Base-by-base conservation (phyloP, 2,888 invertebrate species). In the Lepidochrysops patricia region DNA sequence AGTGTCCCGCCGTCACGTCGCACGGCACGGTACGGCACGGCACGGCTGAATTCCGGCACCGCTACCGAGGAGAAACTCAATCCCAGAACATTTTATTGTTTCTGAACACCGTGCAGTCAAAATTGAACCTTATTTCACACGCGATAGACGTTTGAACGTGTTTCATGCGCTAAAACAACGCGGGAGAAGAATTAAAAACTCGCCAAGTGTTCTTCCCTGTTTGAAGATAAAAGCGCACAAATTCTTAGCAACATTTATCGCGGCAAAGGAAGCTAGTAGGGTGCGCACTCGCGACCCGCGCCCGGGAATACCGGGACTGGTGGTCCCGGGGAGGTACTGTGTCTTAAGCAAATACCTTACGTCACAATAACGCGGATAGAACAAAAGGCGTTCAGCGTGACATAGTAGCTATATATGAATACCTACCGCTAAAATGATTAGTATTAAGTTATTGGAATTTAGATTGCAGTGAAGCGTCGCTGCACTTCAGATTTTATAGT, bases 161-260 rank as follows among this genome's bases (percentile, higher is more conserved):
- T 32, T 52, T 27, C 35, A 52, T 49, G 35, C 57, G 61, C 32
- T 52, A 4, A 19, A 37, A 61, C 57, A 61, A 64, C 58, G 57
- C 62, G 58, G 57, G 62, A 60, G 62, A 62, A 62, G 68, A 69
- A 68, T 67, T 67, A 67, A 67, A 66, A 68, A 68, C 65, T 64
- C 64, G 57, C 62, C 62, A 66, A 66, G 65, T 66, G 66, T 66
- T 66, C 64, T 60, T 70, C 68, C 68, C 71, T 70, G 72, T 68
- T 72, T 69, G 61, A 67, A 76, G 73, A 78, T 76, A 77, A 75
- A 73, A 74, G 70, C 67, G 54, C 58, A 63, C 64, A 66, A 64
- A 72, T 73, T 74, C 72, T 69, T 67, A 61, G 64, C 64, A 63
- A 67, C 72, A 70, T 69, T 71, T 70, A 70, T 70, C 71, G 69